Conservation (phyloP, 64 coral and sea anemone species). For the Pocillopora verrucosa region DNA sequence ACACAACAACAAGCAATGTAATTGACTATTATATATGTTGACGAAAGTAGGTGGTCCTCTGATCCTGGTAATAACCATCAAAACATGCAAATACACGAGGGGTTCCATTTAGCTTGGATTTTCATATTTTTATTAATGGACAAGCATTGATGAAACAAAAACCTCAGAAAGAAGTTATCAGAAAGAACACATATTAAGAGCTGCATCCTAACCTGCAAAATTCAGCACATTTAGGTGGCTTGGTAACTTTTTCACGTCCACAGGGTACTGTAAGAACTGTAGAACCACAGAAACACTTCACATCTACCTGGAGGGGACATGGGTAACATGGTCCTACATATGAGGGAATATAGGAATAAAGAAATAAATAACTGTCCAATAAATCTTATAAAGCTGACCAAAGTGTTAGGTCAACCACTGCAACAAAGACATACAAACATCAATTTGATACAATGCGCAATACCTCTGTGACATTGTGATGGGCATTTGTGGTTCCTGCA, state of each 20-base stretch:
- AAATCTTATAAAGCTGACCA: no score
- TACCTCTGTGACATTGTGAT: constrained; percentile 97
- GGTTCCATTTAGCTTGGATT: no score
- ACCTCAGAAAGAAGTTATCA: not conserved
- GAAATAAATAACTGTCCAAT: not conserved
- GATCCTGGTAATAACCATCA: no score
- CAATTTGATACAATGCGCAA: not conserved
- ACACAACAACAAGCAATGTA: no score
- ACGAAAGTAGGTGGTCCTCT: no score
- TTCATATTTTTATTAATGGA: no score
- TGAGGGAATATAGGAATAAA: not conserved
- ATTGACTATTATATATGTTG: no score
- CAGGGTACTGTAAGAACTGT: constrained; percentile 84
- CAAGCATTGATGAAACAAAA: not conserved
- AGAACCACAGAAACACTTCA: constrained; percentile 89
- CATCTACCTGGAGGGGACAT: constrained; percentile 75
- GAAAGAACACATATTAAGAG: not conserved
- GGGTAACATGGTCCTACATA: constrained; percentile 86
- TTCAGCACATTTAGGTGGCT: constrained; percentile 92
- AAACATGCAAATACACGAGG: no score
- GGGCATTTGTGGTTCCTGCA: constrained; percentile 98
- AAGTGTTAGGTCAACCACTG: not conserved
- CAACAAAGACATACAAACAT: not conserved
- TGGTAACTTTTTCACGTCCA: constrained; percentile 85
- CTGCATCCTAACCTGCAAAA: constrained; percentile 73